phyloP scores from a whole-genome alignment of 2,888 invertebrate genomes.

The Chirona hameri region DNA sequence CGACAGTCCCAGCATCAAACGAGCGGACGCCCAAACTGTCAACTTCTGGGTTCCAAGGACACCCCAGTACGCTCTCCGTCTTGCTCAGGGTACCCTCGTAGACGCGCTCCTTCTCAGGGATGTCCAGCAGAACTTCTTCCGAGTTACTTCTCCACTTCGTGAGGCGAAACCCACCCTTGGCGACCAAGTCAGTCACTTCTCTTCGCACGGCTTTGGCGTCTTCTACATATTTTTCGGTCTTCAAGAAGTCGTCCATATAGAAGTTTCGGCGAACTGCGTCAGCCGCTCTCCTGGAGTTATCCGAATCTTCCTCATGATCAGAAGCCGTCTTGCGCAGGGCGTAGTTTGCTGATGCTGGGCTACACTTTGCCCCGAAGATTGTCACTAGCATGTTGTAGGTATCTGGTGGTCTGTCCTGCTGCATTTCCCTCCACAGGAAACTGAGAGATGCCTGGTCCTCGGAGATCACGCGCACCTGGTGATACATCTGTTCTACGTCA shows the following conservation, averaged over 20 bases:
- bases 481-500: background rate
- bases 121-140: background rate
- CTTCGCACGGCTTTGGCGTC: background rate
- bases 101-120: background rate
- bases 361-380: background rate
- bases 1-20: background rate
- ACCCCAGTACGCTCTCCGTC: background rate
- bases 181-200: background rate
- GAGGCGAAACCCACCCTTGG: background rate
- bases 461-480: background rate
- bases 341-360: background rate
- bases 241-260: background rate
- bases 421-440: background rate
- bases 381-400: background rate
- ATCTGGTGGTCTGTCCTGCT: background rate
- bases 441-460: background rate
- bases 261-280: background rate
- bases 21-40: background rate
- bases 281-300: no score
- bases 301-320: background rate
- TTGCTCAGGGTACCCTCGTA: no score
- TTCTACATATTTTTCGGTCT: background rate
- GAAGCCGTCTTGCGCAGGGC: background rate
- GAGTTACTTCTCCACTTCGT: background rate
- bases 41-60: background rate